Conservation (phyloP, 2,888 invertebrate genomes). For the Coecobrya sp. region DNA sequence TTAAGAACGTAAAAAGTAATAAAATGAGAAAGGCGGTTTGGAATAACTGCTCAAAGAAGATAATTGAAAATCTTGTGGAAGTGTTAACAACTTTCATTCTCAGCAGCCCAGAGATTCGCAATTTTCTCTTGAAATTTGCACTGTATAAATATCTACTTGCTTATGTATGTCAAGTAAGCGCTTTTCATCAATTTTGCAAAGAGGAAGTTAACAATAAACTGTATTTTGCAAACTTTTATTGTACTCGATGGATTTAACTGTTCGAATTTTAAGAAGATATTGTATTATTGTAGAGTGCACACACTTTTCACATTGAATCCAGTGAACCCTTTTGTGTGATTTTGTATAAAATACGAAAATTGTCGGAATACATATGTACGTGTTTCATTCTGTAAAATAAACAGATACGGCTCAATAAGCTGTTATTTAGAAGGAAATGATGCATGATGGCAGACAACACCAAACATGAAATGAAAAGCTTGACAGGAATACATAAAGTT, state of each 20-base stretch:
- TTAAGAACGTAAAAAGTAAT: not conserved
- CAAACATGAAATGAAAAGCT: conserved; percentile 38
- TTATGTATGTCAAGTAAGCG: not conserved
- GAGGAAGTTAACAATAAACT: not conserved
- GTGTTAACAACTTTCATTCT: conserved; percentile 11
- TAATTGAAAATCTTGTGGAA: conserved; percentile 38
- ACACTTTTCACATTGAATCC: no score
- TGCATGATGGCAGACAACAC: conserved; percentile 5
- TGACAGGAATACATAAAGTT: conserved; percentile 71
- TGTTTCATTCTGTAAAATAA: conserved; percentile 28
- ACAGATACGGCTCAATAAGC: not conserved
- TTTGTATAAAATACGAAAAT: not conserved
- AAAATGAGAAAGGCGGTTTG: not conserved
- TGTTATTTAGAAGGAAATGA: conserved; percentile 21
- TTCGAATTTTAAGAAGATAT: not conserved
- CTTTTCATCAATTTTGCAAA: conserved; percentile 15
- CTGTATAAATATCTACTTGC: not conserved
- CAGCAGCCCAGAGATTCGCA: not conserved
- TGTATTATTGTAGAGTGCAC: not conserved
- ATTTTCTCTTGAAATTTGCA: not conserved
- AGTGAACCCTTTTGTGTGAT: conserved; percentile 10
- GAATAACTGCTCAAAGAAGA: not conserved
- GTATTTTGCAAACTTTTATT: not conserved
- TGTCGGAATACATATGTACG: not conserved
- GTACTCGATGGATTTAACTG: not conserved